Percentiles rank a stretch among this genome's conserved stretches.
Evolutionary conservation across 2,888 invertebrate species (phyloP).

Genomic region (Slavum lentiscoides): DNA sequence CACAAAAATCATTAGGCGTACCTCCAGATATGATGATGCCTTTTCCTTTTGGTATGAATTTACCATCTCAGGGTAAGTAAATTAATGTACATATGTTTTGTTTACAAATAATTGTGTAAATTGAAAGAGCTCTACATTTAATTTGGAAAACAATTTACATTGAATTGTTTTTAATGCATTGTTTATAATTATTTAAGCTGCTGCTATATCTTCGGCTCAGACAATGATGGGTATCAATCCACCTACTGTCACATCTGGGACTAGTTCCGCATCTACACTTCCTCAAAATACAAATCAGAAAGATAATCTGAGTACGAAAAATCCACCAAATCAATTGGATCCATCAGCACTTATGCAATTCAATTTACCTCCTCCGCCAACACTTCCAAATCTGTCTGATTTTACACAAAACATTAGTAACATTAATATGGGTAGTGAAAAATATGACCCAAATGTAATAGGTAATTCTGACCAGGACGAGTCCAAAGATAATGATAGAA

Average conservation of each 20-base stretch:
- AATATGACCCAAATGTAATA: conserved; percentile 33
- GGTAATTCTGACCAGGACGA: conserved; percentile 16
- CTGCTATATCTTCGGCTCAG: conserved; percentile 46
- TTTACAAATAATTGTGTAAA: too few species aligned
- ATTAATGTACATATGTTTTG: not conserved
- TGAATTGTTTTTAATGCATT: not conserved
- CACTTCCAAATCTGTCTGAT: conserved; percentile 39
- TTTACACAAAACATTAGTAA: conserved; percentile 17
- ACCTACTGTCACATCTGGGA: conserved; percentile 25
- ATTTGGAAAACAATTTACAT: too few species aligned
- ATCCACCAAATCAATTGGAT: conserved; percentile 39
- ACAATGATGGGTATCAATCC: conserved; percentile 40
- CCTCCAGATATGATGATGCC: conserved; percentile 50
- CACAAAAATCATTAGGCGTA: conserved; percentile 42
- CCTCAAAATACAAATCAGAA: conserved; percentile 39
- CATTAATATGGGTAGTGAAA: conserved; percentile 26
- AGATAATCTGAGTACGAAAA: conserved; percentile 18
- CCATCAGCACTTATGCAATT: conserved; percentile 45
- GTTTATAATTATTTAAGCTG: conserved; percentile 12
- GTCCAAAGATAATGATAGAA: conserved; percentile 54
- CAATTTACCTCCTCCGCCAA: conserved; percentile 49
- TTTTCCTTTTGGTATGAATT: conserved; percentile 49
- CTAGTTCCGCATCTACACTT: conserved; percentile 8
- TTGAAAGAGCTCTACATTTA: not conserved
- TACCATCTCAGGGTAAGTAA: conserved; percentile 39